phyloP scores from a whole-genome alignment of 2,113 vertebrate genomes.

The Mellivora capensis region DNA sequence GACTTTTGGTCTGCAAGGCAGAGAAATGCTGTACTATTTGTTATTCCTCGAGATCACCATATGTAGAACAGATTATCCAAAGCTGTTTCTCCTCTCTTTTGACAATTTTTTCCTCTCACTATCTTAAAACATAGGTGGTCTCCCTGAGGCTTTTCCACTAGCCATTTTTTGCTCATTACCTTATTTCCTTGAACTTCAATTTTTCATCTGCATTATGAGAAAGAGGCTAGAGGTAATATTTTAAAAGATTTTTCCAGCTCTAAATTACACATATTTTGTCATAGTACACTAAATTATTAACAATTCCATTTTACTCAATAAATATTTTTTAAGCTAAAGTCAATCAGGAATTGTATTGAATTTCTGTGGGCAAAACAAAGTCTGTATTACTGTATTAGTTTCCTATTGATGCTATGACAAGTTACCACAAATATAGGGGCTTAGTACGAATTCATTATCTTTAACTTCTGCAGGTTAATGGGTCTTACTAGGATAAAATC shows the following conservation, averaged over 20 bases:
- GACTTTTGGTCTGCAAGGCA: slow-evolving; percentile 27
- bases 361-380: neutral
- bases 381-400: neutral
- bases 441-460: neutral
- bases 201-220: neutral
- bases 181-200: neutral
- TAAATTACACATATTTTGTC: neutral
- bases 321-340: neutral
- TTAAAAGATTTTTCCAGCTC: neutral
- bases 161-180: neutral
- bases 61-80: neutral
- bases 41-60: neutral
- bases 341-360: neutral
- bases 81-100: neutral
- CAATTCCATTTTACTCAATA: neutral
- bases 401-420: neutral
- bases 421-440: neutral
- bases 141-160: neutral
- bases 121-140: slow-evolving; percentile 30
- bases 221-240: neutral
- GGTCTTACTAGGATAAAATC: neutral
- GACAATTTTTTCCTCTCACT: neutral
- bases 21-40: neutral
- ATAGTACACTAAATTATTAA: neutral
- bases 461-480: neutral